Conservation (phyloP, 2,797 vertebrate genomes). For the Sebastes taczanowskii region DNA sequence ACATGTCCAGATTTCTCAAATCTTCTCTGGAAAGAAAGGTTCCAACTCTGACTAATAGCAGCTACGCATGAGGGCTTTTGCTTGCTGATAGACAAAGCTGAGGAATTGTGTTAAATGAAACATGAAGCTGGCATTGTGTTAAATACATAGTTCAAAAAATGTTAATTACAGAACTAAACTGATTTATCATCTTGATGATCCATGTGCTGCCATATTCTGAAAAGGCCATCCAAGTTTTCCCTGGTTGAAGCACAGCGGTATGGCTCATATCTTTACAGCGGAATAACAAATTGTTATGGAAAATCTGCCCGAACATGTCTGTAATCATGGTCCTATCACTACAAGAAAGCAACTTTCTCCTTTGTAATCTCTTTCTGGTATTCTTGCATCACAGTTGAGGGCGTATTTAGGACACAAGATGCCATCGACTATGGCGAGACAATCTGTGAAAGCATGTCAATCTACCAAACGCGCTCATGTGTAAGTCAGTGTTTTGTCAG, state of each 20-base stretch:
- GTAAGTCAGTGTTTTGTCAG: not conserved
- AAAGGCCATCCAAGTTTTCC: not conserved
- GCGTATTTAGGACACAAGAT: not conserved
- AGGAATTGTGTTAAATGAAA: not conserved
- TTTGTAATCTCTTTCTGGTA: not conserved
- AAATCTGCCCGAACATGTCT: not conserved
- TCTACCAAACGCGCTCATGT: not conserved
- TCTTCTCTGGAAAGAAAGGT: not conserved
- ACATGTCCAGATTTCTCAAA: conserved; percentile 3
- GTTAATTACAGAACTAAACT: not conserved
- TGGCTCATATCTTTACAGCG: not conserved
- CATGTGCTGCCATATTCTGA: not conserved
- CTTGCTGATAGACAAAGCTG: not conserved
- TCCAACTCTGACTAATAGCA: not conserved
- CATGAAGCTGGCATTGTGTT: not conserved
- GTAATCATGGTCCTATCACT: not conserved
- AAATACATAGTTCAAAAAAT: not conserved
- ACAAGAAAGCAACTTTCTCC: not conserved
- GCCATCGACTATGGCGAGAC: not conserved
- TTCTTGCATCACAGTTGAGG: not conserved
- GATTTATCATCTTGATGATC: too few species aligned
- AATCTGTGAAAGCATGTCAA: not conserved
- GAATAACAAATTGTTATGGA: not conserved
- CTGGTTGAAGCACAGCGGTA: not conserved
- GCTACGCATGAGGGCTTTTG: not conserved